Percentiles rank a stretch among this genome's conserved stretches.
These are phyloP conservation scores for Microchirus variegatus DNA, from an alignment of 2,797 vertebrate species.

Conservation along the genomic window DNA sequence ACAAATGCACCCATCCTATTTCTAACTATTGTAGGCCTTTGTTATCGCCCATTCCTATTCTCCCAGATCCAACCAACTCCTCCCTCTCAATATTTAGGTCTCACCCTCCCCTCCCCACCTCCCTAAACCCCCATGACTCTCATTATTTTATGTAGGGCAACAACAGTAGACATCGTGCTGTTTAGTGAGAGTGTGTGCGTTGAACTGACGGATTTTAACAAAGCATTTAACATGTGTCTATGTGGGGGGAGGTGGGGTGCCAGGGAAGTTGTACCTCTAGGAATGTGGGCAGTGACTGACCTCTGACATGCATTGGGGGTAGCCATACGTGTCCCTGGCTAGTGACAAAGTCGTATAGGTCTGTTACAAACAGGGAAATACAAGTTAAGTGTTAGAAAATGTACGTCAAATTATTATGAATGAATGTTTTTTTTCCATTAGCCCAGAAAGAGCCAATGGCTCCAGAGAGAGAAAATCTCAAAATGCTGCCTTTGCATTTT, in stretches of 20 bases:
- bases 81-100: too few relatives aligned
- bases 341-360: slow-evolving; percentile 51
- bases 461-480: too few relatives aligned
- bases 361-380: slow-evolving; percentile 3
- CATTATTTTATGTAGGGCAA: slow-evolving; percentile 40
- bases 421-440: too few relatives aligned
- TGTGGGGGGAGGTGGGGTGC: slow-evolving; percentile 13
- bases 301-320: slow-evolving; percentile 50
- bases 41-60: too few relatives aligned
- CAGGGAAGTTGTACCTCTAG: slow-evolving; percentile 35
- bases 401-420: background rate
- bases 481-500: too few relatives aligned
- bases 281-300: slow-evolving; percentile 57
- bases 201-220: slow-evolving; percentile 30
- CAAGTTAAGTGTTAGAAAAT: background rate
- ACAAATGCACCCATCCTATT: too few relatives aligned
- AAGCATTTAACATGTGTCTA: slow-evolving; percentile 33
- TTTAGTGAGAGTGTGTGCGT: slow-evolving; percentile 3
- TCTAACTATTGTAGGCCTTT: too few relatives aligned
- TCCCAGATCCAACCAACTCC: too few relatives aligned
- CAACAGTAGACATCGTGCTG: slow-evolving; percentile 13
- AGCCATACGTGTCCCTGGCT: slow-evolving; percentile 40
- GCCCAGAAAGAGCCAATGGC: too few relatives aligned
- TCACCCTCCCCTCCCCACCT: background rate
- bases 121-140: slow-evolving; percentile 3